Evolutionary conservation across 2,113 vertebrate genomes (phyloP).

Genomic region (Pan paniscus): DNA sequence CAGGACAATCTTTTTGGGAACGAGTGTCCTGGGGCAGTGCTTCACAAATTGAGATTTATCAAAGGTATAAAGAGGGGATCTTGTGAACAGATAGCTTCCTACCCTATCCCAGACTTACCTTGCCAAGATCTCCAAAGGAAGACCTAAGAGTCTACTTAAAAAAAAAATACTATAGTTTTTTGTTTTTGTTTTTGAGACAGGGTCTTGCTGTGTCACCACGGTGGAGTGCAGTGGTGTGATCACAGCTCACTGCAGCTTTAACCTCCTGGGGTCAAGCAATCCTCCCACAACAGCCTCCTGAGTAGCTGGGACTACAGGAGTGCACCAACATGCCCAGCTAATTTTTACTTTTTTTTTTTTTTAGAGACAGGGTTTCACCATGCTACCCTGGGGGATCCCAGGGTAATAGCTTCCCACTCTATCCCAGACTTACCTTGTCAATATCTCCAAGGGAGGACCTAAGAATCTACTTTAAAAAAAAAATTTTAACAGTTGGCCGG

Average conservation of each 20-base stretch:
- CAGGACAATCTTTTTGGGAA: background rate
- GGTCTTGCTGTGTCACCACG: no score
- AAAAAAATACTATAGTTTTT: background rate
- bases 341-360: no score
- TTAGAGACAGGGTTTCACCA: no score
- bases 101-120: background rate
- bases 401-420: background rate
- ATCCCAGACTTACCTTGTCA: background rate
- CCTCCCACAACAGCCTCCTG: no score
- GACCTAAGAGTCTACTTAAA: background rate
- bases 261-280: no score
- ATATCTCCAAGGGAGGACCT: background rate
- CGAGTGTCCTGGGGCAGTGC: background rate
- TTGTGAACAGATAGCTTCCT: background rate
- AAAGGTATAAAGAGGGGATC: background rate
- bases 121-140: background rate
- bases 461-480: background rate
- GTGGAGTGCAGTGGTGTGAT: no score
- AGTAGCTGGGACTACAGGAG: no score
- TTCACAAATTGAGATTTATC: background rate
- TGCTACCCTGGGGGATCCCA: no score
- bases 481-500: background rate
- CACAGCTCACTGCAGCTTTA: no score
- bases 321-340: no score
- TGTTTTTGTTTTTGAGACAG: no score